Evolutionary conservation across 2,888 invertebrate genomes (phyloP).

Genomic region (Stenodera caucasica): DNA sequence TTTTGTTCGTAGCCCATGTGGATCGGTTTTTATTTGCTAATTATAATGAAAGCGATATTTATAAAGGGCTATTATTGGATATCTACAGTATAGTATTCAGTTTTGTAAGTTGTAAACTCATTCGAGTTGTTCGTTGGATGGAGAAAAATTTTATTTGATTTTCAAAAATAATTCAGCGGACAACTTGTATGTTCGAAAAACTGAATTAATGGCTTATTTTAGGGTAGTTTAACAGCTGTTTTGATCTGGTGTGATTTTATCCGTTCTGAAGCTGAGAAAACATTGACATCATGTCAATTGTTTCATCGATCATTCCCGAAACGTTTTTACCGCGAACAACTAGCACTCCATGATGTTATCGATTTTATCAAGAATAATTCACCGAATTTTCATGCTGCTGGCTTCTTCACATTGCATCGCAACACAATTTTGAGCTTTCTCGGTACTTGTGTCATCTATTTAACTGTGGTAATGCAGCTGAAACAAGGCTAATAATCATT

Average conservation of each 20-base stretch:
- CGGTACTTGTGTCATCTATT: neutral
- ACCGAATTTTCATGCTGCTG: neutral
- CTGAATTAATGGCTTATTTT: no score
- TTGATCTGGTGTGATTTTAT: neutral
- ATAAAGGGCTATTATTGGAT: neutral
- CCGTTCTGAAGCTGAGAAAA: neutral
- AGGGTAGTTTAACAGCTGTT: neutral
- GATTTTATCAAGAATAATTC: neutral
- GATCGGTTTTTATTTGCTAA: neutral
- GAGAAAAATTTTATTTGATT: no score
- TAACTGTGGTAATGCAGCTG: neutral
- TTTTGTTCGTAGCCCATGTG: neutral
- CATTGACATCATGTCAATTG: neutral
- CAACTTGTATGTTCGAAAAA: no score
- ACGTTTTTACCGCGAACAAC: neutral
- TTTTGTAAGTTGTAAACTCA: neutral
- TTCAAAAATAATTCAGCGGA: no score
- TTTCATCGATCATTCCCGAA: neutral
- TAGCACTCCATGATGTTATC: neutral
- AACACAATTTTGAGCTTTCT: neutral
- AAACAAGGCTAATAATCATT: no score
- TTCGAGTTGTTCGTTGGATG: no score
- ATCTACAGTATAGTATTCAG: neutral
- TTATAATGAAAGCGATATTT: neutral
- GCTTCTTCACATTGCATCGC: neutral